A percentile compares a stretch with the other conserved stretches of the same genome.
These are phyloP conservation scores for Callipepla californica DNA, from an alignment of 2,113 vertebrate genomes.

Conservation along the genomic window DNA sequence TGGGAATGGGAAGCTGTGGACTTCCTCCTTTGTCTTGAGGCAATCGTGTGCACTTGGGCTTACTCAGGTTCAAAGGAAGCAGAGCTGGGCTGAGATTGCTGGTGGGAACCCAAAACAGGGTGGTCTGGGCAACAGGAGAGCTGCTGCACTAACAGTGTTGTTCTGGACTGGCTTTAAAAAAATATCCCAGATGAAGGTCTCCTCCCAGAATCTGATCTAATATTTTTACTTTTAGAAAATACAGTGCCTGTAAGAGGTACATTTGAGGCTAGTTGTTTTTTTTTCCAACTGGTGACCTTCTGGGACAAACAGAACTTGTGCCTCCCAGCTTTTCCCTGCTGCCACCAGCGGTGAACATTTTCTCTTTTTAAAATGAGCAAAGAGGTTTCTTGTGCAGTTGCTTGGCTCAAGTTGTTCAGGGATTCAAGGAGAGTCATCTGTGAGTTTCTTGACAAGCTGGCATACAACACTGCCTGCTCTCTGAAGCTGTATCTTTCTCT, in stretches of 20 bases:
- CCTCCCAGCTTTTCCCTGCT: not conserved
- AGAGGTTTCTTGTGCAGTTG: not conserved
- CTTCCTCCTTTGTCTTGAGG: constrained; percentile 36
- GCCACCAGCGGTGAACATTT: not conserved
- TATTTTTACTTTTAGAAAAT: constrained; percentile 46
- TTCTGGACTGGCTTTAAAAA: not conserved
- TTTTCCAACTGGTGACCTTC: not conserved
- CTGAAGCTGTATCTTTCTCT: not conserved
- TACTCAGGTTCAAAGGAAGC: constrained; percentile 21
- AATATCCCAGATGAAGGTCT: not conserved
- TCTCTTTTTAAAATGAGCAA: not conserved
- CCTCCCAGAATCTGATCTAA: constrained; percentile 32
- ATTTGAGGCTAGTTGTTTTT: not conserved
- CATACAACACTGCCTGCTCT: not conserved
- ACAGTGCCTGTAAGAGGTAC: constrained; percentile 7
- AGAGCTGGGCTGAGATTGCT: constrained; percentile 2
- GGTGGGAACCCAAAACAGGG: not conserved
- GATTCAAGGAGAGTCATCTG: not conserved
- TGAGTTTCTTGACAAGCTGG: not conserved
- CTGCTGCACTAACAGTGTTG: not conserved
- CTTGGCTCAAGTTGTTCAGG: not conserved
- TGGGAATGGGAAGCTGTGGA: constrained; percentile 46
- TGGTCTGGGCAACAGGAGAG: not conserved
- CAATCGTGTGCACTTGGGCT: not conserved
- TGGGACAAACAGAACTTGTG: not conserved